phyloP scores from a whole-genome alignment of 2,113 vertebrate species.

The Corythoichthys intestinalis region DNA sequence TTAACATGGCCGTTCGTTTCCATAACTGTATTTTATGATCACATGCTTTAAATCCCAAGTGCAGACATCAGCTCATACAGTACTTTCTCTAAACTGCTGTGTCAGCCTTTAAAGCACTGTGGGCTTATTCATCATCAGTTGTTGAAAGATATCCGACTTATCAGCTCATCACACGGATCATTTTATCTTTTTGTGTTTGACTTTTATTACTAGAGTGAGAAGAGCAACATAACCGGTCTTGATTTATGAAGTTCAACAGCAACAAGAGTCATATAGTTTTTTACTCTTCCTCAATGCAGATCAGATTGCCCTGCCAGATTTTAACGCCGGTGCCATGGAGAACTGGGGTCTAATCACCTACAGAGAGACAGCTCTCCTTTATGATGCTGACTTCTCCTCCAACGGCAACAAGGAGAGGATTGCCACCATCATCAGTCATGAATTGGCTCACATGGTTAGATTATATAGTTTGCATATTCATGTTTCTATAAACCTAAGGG shows the following conservation, averaged over 20 bases:
- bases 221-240: not conserved
- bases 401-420: slow-evolving; percentile 74
- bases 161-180: not conserved
- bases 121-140: not conserved
- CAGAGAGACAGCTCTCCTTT: slow-evolving; percentile 74
- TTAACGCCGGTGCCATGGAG: slow-evolving; percentile 77
- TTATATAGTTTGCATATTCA: not conserved
- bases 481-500: not conserved
- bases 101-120: not conserved
- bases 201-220: not conserved
- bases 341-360: slow-evolving; percentile 81
- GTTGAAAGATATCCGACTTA: not conserved
- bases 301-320: slow-evolving; percentile 77
- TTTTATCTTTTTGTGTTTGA: not conserved
- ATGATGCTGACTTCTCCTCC: slow-evolving; percentile 66
- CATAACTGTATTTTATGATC: not conserved
- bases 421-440: slow-evolving; percentile 71
- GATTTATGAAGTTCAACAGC: not conserved
- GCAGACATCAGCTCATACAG: not conserved
- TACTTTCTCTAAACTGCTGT: not conserved
- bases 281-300: slow-evolving; percentile 46
- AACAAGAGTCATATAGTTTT: not conserved
- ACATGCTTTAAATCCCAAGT: not conserved
- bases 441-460: slow-evolving; percentile 77
- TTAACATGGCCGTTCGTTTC: not conserved